Conservation (phyloP, 2,888 invertebrate genomes). For the Tineola bisselliella region DNA sequence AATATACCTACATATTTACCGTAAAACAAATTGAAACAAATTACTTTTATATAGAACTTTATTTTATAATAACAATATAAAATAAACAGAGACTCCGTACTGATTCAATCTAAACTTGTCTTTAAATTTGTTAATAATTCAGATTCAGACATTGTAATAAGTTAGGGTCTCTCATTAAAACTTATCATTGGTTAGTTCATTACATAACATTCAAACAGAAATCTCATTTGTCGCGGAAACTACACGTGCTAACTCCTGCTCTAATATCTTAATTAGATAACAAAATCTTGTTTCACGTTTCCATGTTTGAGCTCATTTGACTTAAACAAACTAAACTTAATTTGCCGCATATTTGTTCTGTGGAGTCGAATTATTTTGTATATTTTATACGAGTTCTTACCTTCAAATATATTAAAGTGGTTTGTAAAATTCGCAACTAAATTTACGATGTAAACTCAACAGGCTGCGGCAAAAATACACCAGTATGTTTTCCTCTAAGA, state of each 20-base stretch:
- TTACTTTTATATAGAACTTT: no score
- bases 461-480: conserved; percentile 2
- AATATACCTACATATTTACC: no score
- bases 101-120: no score
- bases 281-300: conserved; percentile 2
- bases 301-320: conserved; percentile 12
- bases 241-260: conserved; percentile 11
- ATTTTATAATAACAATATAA: no score
- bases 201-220: conserved; percentile 11
- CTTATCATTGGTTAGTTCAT: conserved; percentile 5
- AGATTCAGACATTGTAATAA: background rate
- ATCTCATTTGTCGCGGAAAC: conserved; percentile 11
- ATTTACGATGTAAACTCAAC: conserved; percentile 4
- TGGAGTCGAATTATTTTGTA: background rate
- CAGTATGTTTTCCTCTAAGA: conserved; percentile 18
- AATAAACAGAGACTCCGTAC: no score
- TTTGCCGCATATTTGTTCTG: background rate
- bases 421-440: background rate
- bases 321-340: conserved; percentile 9
- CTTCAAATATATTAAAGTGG: background rate
- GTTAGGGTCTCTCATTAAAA: conserved; percentile 3
- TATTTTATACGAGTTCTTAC: background rate
- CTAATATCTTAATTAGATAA: conserved; percentile 12
- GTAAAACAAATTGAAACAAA: no score
- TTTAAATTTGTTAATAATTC: background rate